These are phyloP conservation scores for Hyaena hyaena DNA, from an alignment of 2,113 vertebrate genomes.

Conservation along the genomic window DNA sequence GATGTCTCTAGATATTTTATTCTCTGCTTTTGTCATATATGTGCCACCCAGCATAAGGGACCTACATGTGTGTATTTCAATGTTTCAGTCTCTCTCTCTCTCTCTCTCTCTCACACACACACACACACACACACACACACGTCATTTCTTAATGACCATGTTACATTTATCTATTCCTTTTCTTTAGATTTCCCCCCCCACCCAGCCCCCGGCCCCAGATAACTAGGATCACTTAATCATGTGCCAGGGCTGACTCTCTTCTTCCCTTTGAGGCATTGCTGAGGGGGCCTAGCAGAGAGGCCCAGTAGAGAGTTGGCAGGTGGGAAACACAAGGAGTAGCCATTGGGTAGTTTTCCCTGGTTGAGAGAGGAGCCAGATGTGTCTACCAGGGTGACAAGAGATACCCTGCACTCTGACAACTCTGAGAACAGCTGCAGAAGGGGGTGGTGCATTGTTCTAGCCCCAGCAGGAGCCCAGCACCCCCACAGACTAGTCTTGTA, in stretches of 20 bases:
- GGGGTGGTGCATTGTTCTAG: background rate
- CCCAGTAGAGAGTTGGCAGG: background rate
- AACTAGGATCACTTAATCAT: background rate
- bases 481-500: background rate
- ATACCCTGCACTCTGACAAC: background rate
- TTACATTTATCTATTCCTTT: background rate
- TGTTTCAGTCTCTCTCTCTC: background rate
- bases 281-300: background rate
- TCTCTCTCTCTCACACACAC: background rate
- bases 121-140: background rate
- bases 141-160: conserved; percentile 42
- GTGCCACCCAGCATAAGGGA: background rate
- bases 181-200: background rate
- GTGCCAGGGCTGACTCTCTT: background rate
- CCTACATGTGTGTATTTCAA: background rate
- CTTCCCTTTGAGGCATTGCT: background rate
- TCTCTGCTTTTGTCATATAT: conserved; percentile 45
- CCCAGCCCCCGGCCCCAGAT: background rate
- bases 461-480: conserved; percentile 15
- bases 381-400: conserved; percentile 48
- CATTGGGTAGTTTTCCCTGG: background rate
- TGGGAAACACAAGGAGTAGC: background rate
- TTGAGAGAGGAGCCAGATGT: conserved; percentile 31
- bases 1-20: background rate
- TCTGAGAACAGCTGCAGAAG: background rate